Evolutionary conservation across 35 echinoderm and acorn worm genomes (phyloP), one percentile per base, ranked within the genome.

Genomic region (Heliocidaris tuberculata): DNA sequence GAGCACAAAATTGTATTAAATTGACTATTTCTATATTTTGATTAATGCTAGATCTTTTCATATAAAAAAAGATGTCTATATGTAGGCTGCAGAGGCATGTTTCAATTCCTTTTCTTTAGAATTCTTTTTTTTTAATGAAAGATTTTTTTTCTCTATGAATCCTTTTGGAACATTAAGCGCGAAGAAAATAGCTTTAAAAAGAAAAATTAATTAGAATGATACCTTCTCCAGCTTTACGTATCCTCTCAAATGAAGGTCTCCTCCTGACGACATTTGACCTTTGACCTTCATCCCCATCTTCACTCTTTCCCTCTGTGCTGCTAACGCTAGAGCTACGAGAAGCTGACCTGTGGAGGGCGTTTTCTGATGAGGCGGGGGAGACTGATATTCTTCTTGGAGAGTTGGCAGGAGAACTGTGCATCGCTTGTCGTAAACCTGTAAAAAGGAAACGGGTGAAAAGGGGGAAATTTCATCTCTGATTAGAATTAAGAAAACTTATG

Each of bases 241-340:
- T 93, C 86, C 97, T 96, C 85, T 98, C 97, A 59, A 98, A 94
- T 48, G 96, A 98, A 19, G 96, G 97, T 61, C 97, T 98, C 92
- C 97, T 95, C 90, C 96, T 94, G 50, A 98, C 97, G 29, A 98
- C 96, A 30, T 86, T 94, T 48, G 96, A 93, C 49, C 48, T 95
- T 24, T 85, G 19, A 47, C 85, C 94, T 42, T 94, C 96, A 21
- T 98, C 94, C 19, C 31, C 93, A 50, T 98, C 97, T 9, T 91
- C 92, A 50, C 91, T 96, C 59, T 95, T 94, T 8, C 92, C 93
- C 30, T 95, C 95, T 48, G 94, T 95, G 93, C 97, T 98, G 48
- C 97, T 94, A 24, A 95, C 96, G 60, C 97, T 98, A 12, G 92
- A 95, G 29, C 94, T 96, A 47, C 96, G 52, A 17, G 96, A 96